These are phyloP conservation scores for Scalopus aquaticus DNA, from an alignment of 2,113 vertebrate species.

Conservation along the genomic window DNA sequence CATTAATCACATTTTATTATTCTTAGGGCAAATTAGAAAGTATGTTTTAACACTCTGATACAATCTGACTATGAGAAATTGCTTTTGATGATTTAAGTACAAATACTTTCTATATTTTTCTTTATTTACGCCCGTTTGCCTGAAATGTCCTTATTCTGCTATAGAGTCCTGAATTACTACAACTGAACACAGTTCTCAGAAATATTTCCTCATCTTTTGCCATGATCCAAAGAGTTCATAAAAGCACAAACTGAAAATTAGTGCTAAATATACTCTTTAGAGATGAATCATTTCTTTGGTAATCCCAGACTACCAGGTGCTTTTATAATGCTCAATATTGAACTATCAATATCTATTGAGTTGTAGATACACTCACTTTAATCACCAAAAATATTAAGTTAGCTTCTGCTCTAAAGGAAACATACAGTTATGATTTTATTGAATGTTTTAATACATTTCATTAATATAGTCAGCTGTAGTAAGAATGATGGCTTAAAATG, in stretches of 20 bases:
- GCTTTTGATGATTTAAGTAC: not conserved
- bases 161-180: not conserved
- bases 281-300: not conserved
- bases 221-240: not conserved
- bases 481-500: not conserved
- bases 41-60: not conserved
- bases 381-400: not conserved
- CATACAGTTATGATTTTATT: not conserved
- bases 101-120: no score
- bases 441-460: not conserved
- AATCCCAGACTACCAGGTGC: not conserved
- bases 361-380: not conserved
- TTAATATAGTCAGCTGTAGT: not conserved
- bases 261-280: not conserved
- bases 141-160: not conserved
- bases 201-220: not conserved
- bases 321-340: not conserved
- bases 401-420: not conserved
- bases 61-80: not conserved
- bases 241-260: conserved; percentile 5
- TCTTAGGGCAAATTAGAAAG: not conserved
- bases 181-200: not conserved
- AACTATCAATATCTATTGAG: not conserved
- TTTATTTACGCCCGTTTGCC: not conserved
- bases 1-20: not conserved